Conservation (phyloP, 2,888 invertebrate species). For the Drosophila lutescens region DNA sequence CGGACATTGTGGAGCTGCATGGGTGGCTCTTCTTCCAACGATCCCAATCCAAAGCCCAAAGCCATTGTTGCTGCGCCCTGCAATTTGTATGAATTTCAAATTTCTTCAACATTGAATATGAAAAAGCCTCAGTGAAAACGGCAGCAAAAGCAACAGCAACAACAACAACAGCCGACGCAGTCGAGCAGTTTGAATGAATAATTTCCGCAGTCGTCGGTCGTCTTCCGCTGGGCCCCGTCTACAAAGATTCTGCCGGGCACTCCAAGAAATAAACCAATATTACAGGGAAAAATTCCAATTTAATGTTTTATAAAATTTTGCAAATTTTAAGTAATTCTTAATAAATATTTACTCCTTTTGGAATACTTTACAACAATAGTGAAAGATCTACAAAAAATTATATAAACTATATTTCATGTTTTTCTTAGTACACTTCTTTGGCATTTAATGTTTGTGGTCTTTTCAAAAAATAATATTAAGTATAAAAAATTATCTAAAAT, state of each 20-base stretch:
- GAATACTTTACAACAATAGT: too few species aligned
- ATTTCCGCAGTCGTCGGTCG: constrained; percentile 69
- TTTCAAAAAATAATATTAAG: not conserved
- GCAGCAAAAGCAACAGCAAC: constrained; percentile 26
- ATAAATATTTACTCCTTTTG: not conserved
- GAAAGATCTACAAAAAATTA: too few species aligned
- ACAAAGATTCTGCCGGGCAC: constrained; percentile 63
- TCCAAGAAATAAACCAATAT: not conserved
- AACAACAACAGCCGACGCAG: constrained; percentile 44
- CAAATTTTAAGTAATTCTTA: not conserved
- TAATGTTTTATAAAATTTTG: too few species aligned
- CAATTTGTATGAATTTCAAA: constrained; percentile 79
- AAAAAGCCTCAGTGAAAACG: constrained; percentile 29
- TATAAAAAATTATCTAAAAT: not conserved
- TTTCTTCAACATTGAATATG: constrained; percentile 58
- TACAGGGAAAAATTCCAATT: not conserved
- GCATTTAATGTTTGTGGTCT: not conserved
- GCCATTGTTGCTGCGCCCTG: constrained; percentile 58
- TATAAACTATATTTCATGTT: too few species aligned
- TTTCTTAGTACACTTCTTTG: too few species aligned
- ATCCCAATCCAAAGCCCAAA: constrained; percentile 21
- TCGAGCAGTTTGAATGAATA: constrained; percentile 69
- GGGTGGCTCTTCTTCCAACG: constrained; percentile 35
- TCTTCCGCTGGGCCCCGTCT: constrained; percentile 53
- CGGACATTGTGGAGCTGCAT: constrained; percentile 71